A percentile compares a stretch with the other conserved stretches of the same genome.
Evolutionary conservation across 1,140 invertebrate species (phyloP).

Genomic region (Drosophila ananassae): DNA sequence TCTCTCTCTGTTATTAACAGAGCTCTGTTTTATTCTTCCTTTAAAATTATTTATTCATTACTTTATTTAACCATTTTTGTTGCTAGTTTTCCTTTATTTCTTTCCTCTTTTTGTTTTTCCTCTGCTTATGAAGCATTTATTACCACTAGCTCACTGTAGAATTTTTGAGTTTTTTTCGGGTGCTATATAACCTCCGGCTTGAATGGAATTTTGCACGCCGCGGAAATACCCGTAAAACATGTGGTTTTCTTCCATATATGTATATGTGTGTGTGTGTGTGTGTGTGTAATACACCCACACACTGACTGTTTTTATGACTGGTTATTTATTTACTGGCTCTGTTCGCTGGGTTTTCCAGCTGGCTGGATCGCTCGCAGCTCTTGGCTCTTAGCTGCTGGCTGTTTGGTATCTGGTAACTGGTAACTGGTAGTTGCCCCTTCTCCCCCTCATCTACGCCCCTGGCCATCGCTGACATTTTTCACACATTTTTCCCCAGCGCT

Average conservation of each 20-base stretch:
- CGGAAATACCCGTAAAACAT: conserved; percentile 58
- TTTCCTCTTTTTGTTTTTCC: conserved; percentile 22
- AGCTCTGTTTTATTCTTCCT: background rate
- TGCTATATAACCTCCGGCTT: conserved; percentile 23
- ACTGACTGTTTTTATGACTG: conserved; percentile 67
- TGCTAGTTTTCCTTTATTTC: too few relatives aligned
- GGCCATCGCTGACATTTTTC: conserved; percentile 70
- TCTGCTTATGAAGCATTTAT: conserved; percentile 56
- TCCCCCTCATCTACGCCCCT: conserved; percentile 48
- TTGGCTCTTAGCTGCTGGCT: conserved; percentile 1
- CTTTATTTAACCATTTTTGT: conserved; percentile 3
- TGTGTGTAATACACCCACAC: conserved; percentile 19
- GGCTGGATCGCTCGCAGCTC: conserved; percentile 39
- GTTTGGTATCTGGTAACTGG: background rate
- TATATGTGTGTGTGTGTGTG: too few relatives aligned
- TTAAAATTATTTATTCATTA: conserved; percentile 9
- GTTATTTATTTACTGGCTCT: conserved; percentile 77
- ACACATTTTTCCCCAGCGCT: conserved; percentile 60
- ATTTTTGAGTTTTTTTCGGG: background rate
- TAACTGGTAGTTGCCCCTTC: background rate
- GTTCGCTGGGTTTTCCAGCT: conserved; percentile 75
- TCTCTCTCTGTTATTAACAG: background rate
- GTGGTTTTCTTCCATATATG: conserved; percentile 20
- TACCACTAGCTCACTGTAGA: conserved; percentile 9
- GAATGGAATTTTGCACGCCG: conserved; percentile 57